Conservation (phyloP, 2,888 invertebrate species). For the Synanthedon myopaeformis region DNA sequence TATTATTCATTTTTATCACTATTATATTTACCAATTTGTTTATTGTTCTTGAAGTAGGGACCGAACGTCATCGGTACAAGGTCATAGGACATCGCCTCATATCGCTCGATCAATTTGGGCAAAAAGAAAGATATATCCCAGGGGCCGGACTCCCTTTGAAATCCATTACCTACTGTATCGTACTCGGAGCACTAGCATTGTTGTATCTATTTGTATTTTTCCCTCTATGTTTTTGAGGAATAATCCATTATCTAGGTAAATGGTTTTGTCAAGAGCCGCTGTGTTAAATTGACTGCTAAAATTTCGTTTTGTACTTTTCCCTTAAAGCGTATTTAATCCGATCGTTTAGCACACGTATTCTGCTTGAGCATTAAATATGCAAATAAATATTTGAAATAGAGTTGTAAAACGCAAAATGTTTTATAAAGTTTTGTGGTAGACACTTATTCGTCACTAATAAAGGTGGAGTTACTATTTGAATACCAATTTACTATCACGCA, state of each 20-base stretch:
- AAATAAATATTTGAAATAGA: no score
- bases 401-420: no score
- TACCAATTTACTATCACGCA: no score
- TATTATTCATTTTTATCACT: no score
- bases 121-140: constrained; percentile 30
- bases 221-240: constrained; percentile 40
- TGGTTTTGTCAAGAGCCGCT: constrained; percentile 21
- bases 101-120: constrained; percentile 30
- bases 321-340: background rate
- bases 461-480: no score
- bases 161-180: constrained; percentile 41
- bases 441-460: no score
- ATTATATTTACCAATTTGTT: no score
- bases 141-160: constrained; percentile 24
- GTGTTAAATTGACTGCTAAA: background rate
- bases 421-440: no score
- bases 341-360: no score
- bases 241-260: constrained; percentile 44
- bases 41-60: background rate
- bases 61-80: background rate
- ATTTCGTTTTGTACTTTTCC: background rate
- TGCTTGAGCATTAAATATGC: no score
- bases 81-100: background rate
- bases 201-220: constrained; percentile 30
- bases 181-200: constrained; percentile 24